A percentile compares a stretch with the other conserved stretches of the same genome.
These are phyloP conservation scores for Matsumurasca onukii DNA, from an alignment of 1,140 invertebrate species.

Conservation along the genomic window DNA sequence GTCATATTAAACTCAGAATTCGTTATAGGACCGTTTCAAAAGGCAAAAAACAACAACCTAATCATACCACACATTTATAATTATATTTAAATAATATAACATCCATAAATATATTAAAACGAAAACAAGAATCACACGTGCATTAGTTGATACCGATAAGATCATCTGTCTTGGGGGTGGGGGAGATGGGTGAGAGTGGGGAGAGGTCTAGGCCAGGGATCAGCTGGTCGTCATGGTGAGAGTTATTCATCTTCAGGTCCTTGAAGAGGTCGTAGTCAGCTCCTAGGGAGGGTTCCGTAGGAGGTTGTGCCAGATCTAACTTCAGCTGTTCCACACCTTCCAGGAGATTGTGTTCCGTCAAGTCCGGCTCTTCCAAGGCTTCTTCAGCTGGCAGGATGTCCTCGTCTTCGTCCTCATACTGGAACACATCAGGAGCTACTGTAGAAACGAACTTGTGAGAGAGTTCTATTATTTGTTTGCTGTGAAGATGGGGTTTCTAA, in stretches of 20 bases:
- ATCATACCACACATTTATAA: too few species aligned
- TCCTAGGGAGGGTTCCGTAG: not conserved
- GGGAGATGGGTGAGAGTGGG: not conserved
- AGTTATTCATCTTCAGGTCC: constrained; percentile 10
- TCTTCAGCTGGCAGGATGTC: constrained; percentile 27
- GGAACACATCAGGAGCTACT: not conserved
- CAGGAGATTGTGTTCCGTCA: not conserved
- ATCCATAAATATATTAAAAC: not conserved
- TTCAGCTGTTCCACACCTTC: constrained; percentile 23
- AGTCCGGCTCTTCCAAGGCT: not conserved
- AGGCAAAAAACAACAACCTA: too few species aligned
- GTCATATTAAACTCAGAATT: too few species aligned
- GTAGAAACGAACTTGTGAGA: not conserved
- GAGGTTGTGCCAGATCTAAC: constrained; percentile 4
- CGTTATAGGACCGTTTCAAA: too few species aligned
- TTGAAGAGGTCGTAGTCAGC: constrained; percentile 20
- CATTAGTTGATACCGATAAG: constrained; percentile 4
- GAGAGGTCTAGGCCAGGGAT: constrained; percentile 13
- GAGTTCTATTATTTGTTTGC: not conserved
- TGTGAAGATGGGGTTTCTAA: not conserved
- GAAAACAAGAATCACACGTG: not conserved
- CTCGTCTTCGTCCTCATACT: constrained; percentile 33
- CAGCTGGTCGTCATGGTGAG: constrained; percentile 16
- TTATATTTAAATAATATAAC: not conserved
- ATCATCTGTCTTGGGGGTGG: not conserved